phyloP scores from a whole-genome alignment of 2,888 invertebrate species.

The Eudasyphora cyanicolor region DNA sequence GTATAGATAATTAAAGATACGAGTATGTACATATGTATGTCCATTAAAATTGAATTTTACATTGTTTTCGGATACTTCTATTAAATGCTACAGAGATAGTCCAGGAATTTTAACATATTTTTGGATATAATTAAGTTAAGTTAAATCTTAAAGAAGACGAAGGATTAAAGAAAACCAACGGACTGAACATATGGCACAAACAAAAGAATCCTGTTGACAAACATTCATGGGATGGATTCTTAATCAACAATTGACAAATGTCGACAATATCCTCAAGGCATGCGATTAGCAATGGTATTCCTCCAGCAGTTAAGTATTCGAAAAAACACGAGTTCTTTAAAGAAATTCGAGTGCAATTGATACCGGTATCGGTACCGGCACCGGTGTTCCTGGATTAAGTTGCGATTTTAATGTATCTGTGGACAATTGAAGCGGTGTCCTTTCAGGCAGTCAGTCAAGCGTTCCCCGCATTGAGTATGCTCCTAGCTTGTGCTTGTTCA shows the following conservation, averaged over 20 bases:
- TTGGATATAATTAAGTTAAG: not conserved
- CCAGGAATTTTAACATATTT: no score
- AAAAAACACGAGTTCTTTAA: not conserved
- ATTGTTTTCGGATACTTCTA: no score
- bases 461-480: not conserved
- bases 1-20: no score
- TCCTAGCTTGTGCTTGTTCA: no score
- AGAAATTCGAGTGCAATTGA: not conserved
- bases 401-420: not conserved
- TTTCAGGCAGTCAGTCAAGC: not conserved
- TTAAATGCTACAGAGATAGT: not conserved
- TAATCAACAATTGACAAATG: constrained; percentile 5
- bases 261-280: not conserved
- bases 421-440: not conserved
- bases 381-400: not conserved
- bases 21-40: no score
- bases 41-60: no score
- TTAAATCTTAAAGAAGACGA: not conserved
- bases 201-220: constrained; percentile 28
- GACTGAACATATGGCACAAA: constrained; percentile 17
- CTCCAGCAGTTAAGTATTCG: not conserved
- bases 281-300: not conserved
- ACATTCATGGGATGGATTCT: not conserved
- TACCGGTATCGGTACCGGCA: no score
- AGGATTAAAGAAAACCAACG: not conserved